These are phyloP conservation scores for Acipenser oxyrinchus DNA, from an alignment of 2,797 vertebrate species.

Conservation along the genomic window DNA sequence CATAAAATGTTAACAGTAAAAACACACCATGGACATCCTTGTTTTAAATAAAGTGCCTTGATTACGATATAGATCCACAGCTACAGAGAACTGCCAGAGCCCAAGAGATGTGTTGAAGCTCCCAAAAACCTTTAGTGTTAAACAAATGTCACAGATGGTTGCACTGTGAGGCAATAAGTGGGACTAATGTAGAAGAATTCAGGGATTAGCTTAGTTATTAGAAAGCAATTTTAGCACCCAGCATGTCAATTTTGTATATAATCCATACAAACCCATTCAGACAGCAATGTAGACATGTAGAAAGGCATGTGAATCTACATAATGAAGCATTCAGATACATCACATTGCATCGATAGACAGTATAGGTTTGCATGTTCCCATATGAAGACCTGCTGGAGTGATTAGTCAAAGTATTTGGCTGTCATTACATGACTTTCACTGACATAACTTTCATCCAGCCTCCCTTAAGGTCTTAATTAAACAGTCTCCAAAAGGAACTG, in stretches of 20 bases:
- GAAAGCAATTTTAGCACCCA: slow-evolving; percentile 20
- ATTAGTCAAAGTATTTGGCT: no score
- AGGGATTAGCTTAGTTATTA: slow-evolving; percentile 14
- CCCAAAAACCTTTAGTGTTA: slow-evolving; percentile 4
- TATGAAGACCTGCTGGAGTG: no score
- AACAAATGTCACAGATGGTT: slow-evolving; percentile 13
- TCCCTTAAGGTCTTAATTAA: no score
- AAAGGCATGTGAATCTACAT: slow-evolving; percentile 25
- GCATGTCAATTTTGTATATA: slow-evolving; percentile 23
- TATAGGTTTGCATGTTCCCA: no score
- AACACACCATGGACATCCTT: no score
- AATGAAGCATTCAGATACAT: slow-evolving; percentile 28
- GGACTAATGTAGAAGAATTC: slow-evolving; percentile 13
- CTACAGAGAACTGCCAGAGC: no score
- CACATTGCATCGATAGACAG: slow-evolving; percentile 21
- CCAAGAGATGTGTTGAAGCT: slow-evolving; percentile 3
- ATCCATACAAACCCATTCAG: slow-evolving; percentile 25
- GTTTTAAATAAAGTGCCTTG: no score
- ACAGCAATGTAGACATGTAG: slow-evolving; percentile 17
- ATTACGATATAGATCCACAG: no score
- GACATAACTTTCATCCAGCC: no score
- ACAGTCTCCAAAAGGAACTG: no score
- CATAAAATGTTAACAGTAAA: no score
- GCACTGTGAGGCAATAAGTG: slow-evolving; percentile 13
- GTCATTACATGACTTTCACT: no score